These are phyloP conservation scores for Catocala nupta DNA, from an alignment of 2,888 invertebrate genomes.

Conservation along the genomic window DNA sequence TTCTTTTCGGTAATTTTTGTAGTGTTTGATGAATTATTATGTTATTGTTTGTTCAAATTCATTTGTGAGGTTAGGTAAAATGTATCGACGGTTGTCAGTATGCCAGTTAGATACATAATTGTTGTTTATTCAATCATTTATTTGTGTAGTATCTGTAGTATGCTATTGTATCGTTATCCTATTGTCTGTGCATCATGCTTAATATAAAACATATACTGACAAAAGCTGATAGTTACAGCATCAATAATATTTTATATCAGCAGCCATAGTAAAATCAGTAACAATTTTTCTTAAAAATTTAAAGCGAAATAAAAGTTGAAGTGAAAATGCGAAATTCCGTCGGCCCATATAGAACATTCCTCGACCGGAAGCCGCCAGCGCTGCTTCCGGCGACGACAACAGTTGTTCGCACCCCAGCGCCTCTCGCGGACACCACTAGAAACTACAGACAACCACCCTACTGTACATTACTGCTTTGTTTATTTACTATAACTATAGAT, in stretches of 20 bases:
- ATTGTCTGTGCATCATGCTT: no score
- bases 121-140: no score
- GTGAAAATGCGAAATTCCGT: slow-evolving; percentile 67
- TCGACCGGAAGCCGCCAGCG: slow-evolving; percentile 81
- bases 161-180: no score
- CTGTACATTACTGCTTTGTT: slow-evolving; percentile 34
- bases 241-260: no score
- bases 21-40: slow-evolving; percentile 5
- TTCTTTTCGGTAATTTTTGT: slow-evolving; percentile 37
- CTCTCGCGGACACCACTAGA: slow-evolving; percentile 75
- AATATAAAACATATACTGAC: no score
- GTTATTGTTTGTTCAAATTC: neutral
- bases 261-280: slow-evolving; percentile 10
- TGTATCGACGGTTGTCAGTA: no score
- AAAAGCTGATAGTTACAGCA: no score
- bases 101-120: no score
- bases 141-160: no score
- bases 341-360: slow-evolving; percentile 73
- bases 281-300: slow-evolving; percentile 33
- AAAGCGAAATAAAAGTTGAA: slow-evolving; percentile 53
- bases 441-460: slow-evolving; percentile 60
- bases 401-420: slow-evolving; percentile 83
- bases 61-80: no score
- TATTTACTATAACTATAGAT: slow-evolving; percentile 20
- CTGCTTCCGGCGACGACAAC: slow-evolving; percentile 80